These are phyloP conservation scores for Percopsis transmontana DNA, from an alignment of 2,113 vertebrate genomes.

Conservation along the genomic window DNA sequence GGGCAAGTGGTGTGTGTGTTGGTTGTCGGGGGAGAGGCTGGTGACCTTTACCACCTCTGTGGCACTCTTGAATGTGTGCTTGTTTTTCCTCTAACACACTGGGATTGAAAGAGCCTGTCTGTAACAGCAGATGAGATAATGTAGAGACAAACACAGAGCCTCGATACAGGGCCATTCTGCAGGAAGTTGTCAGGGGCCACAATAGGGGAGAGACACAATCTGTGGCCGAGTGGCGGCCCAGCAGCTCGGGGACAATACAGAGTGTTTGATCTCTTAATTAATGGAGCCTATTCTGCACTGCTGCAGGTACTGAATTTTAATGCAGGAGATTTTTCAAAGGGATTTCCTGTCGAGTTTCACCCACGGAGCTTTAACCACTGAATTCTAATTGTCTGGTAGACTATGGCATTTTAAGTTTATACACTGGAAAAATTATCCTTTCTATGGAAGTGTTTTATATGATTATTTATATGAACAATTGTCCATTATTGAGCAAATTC, in stretches of 20 bases:
- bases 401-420: slow-evolving; percentile 22
- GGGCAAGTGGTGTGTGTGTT: background rate
- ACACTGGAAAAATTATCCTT: slow-evolving; percentile 6
- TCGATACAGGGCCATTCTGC: slow-evolving; percentile 73
- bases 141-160: slow-evolving; percentile 74
- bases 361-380: slow-evolving; percentile 31
- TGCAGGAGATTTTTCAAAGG: slow-evolving; percentile 61
- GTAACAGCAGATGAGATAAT: slow-evolving; percentile 69
- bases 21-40: slow-evolving; percentile 9
- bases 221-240: slow-evolving; percentile 64
- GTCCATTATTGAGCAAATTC: background rate
- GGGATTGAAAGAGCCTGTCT: slow-evolving; percentile 52
- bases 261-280: slow-evolving; percentile 80
- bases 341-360: slow-evolving; percentile 51
- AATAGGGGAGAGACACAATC: slow-evolving; percentile 59
- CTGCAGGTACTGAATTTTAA: slow-evolving; percentile 77
- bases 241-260: slow-evolving; percentile 69
- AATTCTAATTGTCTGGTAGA: slow-evolving; percentile 29
- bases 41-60: slow-evolving; percentile 63
- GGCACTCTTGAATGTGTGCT: slow-evolving; percentile 63
- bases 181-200: slow-evolving; percentile 70
- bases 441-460: background rate
- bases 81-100: slow-evolving; percentile 65
- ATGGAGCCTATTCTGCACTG: slow-evolving; percentile 70
- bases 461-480: background rate